A percentile compares a stretch with the other conserved stretches of the same genome.
These are phyloP conservation scores for Cynopterus sphinx DNA, from an alignment of 2,797 vertebrate genomes.

Conservation along the genomic window DNA sequence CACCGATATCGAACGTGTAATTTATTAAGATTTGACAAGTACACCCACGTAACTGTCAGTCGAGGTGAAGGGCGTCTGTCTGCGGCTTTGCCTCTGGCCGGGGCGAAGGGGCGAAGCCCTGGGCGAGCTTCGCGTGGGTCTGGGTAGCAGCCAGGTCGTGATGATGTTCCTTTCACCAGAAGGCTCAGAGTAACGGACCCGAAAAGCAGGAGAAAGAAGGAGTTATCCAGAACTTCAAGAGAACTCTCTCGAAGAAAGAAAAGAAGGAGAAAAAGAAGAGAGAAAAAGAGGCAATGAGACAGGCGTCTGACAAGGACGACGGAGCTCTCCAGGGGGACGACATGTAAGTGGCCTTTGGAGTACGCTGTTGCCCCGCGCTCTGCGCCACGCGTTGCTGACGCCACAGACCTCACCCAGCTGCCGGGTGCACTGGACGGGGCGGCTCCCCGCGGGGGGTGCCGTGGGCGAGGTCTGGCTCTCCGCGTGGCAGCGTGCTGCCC, in stretches of 20 bases:
- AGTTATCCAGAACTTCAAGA: slow-evolving; percentile 98
- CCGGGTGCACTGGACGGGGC: no score
- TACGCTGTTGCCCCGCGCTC: no score
- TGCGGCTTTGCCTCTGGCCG: background rate
- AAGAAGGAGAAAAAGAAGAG: slow-evolving; percentile 97
- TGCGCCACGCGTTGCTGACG: no score
- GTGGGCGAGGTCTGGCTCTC: no score
- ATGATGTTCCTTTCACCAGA: slow-evolving; percentile 85
- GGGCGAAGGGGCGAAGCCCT: rapidly evolving
- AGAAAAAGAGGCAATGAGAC: slow-evolving; percentile 93
- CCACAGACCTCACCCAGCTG: no score
- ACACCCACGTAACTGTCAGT: rapidly evolving
- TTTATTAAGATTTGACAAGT: background rate
- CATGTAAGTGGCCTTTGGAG: slow-evolving; percentile 81
- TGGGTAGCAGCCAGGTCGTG: background rate
- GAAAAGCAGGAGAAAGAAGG: slow-evolving; percentile 98
- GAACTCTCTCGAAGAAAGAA: slow-evolving; percentile 98
- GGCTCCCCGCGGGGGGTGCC: no score
- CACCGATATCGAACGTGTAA: rapidly evolving
- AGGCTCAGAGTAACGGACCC: slow-evolving; percentile 96
- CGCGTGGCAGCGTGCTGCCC: no score
- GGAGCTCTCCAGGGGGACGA: slow-evolving; percentile 89
- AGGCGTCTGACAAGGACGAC: slow-evolving; percentile 93
- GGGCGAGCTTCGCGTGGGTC: background rate
- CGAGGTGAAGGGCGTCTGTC: rapidly evolving